Conservation (phyloP, 2,888 invertebrate genomes). For the Bombylius discolor region DNA sequence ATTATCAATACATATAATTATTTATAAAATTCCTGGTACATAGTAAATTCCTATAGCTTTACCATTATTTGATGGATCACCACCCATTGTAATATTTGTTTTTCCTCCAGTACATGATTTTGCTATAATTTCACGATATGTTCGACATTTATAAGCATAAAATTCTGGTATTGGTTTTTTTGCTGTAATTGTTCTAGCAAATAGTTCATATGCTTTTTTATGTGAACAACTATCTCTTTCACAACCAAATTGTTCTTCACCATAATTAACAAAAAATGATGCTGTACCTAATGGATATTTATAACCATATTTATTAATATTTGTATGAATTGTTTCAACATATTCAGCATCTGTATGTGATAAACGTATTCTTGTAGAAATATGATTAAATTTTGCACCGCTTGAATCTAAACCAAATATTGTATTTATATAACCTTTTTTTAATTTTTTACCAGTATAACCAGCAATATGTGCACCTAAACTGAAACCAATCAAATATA, state of each 20-base stretch:
- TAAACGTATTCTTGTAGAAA: conserved; percentile 20
- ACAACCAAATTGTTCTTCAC: conserved; percentile 42
- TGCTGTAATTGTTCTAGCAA: conserved; percentile 32
- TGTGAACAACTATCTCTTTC: conserved; percentile 37
- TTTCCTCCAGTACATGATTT: conserved; percentile 22
- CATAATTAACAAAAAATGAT: conserved; percentile 41
- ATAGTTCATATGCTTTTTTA: conserved; percentile 33
- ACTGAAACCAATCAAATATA: conserved; percentile 44
- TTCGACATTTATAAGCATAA: conserved; percentile 21
- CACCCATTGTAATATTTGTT: conserved; percentile 22
- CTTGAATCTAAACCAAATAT: conserved; percentile 35
- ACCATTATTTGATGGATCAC: conserved; percentile 16
- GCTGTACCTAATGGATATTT: conserved; percentile 31
- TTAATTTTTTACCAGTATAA: conserved; percentile 42
- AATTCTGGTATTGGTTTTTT: conserved; percentile 20
- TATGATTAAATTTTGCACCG: conserved; percentile 18
- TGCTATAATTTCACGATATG: conserved; percentile 20
- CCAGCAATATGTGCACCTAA: conserved; percentile 46
- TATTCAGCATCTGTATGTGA: conserved; percentile 25
- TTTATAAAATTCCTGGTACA: conserved; percentile 14
- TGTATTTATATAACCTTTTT: conserved; percentile 40
- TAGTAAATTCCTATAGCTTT: conserved; percentile 27
- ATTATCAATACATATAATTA: too few relatives aligned
- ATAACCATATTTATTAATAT: conserved; percentile 27
- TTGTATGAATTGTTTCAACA: conserved; percentile 31